phyloP scores from a whole-genome alignment of 2,888 invertebrate species.

The Phortica magna region DNA sequence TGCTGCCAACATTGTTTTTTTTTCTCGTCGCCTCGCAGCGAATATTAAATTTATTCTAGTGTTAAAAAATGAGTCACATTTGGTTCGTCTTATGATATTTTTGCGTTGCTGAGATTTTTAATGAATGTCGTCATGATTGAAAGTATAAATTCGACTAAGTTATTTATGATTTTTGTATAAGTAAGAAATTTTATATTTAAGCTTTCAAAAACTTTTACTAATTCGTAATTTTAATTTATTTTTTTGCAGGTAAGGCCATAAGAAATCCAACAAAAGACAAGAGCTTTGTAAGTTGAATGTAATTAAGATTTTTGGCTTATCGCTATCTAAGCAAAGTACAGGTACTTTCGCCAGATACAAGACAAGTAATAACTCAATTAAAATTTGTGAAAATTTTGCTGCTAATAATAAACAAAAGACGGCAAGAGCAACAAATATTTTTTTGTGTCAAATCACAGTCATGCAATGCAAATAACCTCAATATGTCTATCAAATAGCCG shows the following conservation, averaged over 20 bases:
- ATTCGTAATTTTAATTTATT: background rate
- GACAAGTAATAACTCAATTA: no score
- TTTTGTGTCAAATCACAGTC: background rate
- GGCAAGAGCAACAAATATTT: background rate
- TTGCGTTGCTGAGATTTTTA: conserved; percentile 7
- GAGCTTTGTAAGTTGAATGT: no score
- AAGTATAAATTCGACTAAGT: background rate
- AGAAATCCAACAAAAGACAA: no score
- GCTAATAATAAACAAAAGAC: background rate
- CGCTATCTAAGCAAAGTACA: no score
- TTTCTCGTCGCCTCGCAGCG: background rate
- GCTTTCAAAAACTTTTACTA: background rate
- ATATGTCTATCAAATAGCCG: conserved; percentile 22
- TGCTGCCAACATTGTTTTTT: conserved; percentile 1
- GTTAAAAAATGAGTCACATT: conserved; percentile 27
- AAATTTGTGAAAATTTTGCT: background rate
- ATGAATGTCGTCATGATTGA: conserved; percentile 4
- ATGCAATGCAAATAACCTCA: conserved; percentile 33
- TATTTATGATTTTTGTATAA: background rate
- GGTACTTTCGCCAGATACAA: no score
- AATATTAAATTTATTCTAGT: background rate
- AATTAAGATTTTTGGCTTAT: no score
- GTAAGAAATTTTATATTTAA: background rate
- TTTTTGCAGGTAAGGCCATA: background rate
- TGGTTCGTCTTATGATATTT: no score